A percentile compares a stretch with the other conserved stretches of the same genome.
These are phyloP conservation scores for Popillia japonica DNA, from an alignment of 1,140 invertebrate genomes.

Conservation along the genomic window DNA sequence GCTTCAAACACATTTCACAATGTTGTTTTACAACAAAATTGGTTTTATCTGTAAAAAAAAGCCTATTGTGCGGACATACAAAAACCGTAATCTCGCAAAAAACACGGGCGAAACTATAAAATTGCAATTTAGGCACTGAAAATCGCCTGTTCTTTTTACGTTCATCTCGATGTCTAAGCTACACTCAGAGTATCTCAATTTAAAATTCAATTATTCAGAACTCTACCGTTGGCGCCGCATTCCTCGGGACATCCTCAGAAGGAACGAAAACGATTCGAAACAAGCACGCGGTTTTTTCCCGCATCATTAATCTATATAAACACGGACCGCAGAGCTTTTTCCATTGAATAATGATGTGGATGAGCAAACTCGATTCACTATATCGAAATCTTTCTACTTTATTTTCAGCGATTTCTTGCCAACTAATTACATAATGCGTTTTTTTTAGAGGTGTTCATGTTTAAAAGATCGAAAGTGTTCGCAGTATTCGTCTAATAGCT, in stretches of 20 bases:
- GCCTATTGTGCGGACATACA: not conserved
- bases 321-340: constrained; percentile 14
- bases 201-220: constrained; percentile 35
- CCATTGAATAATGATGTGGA: not conserved
- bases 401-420: constrained; percentile 1
- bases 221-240: constrained; percentile 6
- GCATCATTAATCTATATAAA: constrained; percentile 33
- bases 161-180: constrained; percentile 29
- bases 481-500: too few relatives aligned
- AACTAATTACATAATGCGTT: constrained; percentile 8
- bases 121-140: constrained; percentile 20
- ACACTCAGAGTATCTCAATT: constrained; percentile 25
- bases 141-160: constrained; percentile 27
- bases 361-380: not conserved
- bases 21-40: too few relatives aligned
- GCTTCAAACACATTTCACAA: too few relatives aligned
- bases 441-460: not conserved
- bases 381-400: not conserved
- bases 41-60: not conserved
- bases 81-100: constrained; percentile 7
- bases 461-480: too few relatives aligned
- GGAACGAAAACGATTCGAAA: constrained; percentile 24
- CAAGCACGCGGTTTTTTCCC: constrained; percentile 16
- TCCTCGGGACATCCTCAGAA: not conserved
- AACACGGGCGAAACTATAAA: constrained; percentile 19